Conservation (phyloP, 2,888 invertebrate species). For the Tolmerus cingulatus region DNA sequence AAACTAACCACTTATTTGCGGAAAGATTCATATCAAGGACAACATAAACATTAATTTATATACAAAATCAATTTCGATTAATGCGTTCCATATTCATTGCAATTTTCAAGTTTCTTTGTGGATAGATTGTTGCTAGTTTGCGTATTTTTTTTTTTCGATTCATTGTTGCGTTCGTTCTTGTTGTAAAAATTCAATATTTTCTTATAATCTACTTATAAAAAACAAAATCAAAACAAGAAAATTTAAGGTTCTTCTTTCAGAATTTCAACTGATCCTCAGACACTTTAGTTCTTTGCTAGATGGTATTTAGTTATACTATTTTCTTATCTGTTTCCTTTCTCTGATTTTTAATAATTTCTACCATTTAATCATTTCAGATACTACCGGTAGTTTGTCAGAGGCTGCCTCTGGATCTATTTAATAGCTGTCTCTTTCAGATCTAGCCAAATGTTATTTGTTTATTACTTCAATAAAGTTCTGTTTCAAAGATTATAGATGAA, state of each 20-base stretch:
- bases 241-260: not conserved
- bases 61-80: not conserved
- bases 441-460: not conserved
- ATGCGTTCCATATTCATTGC: not conserved
- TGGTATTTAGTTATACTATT: not conserved
- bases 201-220: not conserved
- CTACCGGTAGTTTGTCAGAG: slow-evolving; percentile 29
- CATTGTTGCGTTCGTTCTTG: slow-evolving; percentile 1
- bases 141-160: not conserved
- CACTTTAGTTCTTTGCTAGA: not conserved
- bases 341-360: slow-evolving; percentile 25
- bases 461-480: slow-evolving; percentile 9
- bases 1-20: not conserved
- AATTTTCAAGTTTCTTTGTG: slow-evolving; percentile 3
- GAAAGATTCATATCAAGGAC: slow-evolving; percentile 14
- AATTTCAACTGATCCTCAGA: slow-evolving; percentile 33
- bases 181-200: not conserved
- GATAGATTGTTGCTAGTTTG: slow-evolving; percentile 41
- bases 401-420: slow-evolving; percentile 1
- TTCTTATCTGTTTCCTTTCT: not conserved
- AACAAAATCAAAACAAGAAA: not conserved
- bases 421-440: not conserved
- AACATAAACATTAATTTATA: not conserved
- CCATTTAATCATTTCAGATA: slow-evolving; percentile 35
- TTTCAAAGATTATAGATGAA: not conserved